Base-by-base conservation (phyloP, 1,140 invertebrate species). In the Ostrea edulis region DNA sequence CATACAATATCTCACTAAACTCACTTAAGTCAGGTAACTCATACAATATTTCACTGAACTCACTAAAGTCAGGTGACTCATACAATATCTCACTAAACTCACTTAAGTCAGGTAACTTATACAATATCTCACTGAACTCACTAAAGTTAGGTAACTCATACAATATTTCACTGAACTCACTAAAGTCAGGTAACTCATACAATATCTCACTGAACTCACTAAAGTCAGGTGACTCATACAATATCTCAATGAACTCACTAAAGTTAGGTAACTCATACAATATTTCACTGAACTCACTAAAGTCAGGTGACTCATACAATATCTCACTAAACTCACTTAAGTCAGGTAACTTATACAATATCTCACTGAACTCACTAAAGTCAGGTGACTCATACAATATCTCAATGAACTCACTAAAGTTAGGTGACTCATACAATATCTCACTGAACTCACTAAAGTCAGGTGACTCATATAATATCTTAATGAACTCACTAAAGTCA, bases 311-410 rank as follows among this genome's bases (percentile, higher is more conserved):
- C 55, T 58, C 55, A 4, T 58, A 58, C 11, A 58, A 20, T 12
- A 20, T 17, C 55, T 58, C 12, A 87, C 92, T 81, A 89, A 88
- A 35, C 84, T 86, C 51, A 91, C 92, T 84, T 92, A 93, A 54
- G 85, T 94, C 17, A 98, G 97, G 92, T 97, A 98, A 95, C 97
- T 98, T 0, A 96, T 97, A 88, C 98, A 97, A 96, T 97, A 97
- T 92, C 97, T 97, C 88, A 97, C 97, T 94, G 98, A 98, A 51
- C 96, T 96, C 93, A 97, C 54, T 14, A 55, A 55, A 55, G 54
- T 55, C 4, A 55, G 54, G 54, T 55, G 17, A 55, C 54, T 2
- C 54, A 12, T 55, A 55, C 17, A n/a, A n/a, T n/a, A n/a, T n/a
- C n/a, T n/a, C n/a, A n/a, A n/a, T n/a, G n/a, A n/a, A n/a, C n/a